phyloP scores from a whole-genome alignment of 2,888 invertebrate species.

The Latrodectus hesperus region DNA sequence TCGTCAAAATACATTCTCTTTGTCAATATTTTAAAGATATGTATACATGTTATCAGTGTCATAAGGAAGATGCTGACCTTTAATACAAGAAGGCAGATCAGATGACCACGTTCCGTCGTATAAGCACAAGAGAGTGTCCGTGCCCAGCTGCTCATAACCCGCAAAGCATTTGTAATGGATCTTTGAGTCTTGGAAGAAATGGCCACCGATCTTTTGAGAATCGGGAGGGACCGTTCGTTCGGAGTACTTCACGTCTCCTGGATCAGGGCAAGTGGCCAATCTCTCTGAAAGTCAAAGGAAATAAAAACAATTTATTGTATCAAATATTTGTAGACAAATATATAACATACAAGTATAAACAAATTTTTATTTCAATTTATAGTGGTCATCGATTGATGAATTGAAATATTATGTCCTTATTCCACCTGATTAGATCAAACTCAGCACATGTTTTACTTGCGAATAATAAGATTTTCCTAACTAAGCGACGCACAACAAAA shows the following conservation, averaged over 20 bases:
- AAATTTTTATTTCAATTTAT: no score
- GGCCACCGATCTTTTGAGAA: conserved; percentile 21
- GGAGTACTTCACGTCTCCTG: conserved; percentile 34
- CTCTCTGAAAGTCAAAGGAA: conserved; percentile 36
- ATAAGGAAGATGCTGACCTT: conserved; percentile 22
- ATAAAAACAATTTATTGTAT: background rate
- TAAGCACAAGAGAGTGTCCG: conserved; percentile 22
- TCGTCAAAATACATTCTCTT: no score
- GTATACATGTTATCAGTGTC: no score
- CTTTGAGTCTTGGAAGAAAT: conserved; percentile 40
- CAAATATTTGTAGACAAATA: background rate
- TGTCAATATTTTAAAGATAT: no score
- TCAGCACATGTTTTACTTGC: no score
- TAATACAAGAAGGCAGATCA: conserved; percentile 50
- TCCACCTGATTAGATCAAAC: no score
- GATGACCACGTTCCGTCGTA: conserved; percentile 62
- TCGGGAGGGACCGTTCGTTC: conserved; percentile 19
- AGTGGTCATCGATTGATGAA: no score
- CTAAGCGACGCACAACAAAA: no score
- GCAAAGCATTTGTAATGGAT: conserved; percentile 47
- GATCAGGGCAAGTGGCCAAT: conserved; percentile 54
- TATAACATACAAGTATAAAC: background rate
- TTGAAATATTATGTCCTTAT: no score
- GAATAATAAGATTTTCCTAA: no score
- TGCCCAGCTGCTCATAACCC: conserved; percentile 51